phyloP scores from a whole-genome alignment of 2,113 vertebrate genomes.

The Tamias sibiricus region DNA sequence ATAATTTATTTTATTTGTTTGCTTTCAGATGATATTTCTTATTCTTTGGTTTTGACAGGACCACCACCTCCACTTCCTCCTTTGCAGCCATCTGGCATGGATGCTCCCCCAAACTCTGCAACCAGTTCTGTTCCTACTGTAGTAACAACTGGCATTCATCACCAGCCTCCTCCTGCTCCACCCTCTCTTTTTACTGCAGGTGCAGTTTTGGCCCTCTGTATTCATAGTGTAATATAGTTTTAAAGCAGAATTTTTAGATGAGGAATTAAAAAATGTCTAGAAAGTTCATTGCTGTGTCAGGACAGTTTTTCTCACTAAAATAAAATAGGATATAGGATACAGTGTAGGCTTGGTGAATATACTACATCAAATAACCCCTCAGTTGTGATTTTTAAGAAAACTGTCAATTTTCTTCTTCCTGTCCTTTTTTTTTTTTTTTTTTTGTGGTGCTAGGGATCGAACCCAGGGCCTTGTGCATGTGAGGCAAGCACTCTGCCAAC shows the following conservation, averaged over 20 bases:
- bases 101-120: slow-evolving; percentile 95
- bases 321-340: not conserved
- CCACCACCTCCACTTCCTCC: slow-evolving; percentile 97
- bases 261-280: slow-evolving; percentile 19
- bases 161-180: slow-evolving; percentile 92
- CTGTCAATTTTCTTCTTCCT: not conserved
- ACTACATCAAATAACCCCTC: slow-evolving; percentile 18
- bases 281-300: not conserved
- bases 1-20: slow-evolving; percentile 82
- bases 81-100: slow-evolving; percentile 96
- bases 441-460: too few relatives aligned
- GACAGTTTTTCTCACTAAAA: slow-evolving; percentile 40
- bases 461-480: too few relatives aligned
- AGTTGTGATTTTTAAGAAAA: not conserved
- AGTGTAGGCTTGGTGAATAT: not conserved
- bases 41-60: slow-evolving; percentile 87
- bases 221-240: not conserved
- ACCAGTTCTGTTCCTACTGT: slow-evolving; percentile 97
- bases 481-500: too few relatives aligned
- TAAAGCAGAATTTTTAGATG: slow-evolving; percentile 31
- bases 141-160: slow-evolving; percentile 96
- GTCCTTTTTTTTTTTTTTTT: too few relatives aligned
- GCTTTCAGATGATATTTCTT: slow-evolving; percentile 83
- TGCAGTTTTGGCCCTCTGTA: slow-evolving; percentile 87
- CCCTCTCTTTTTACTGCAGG: slow-evolving; percentile 94